Evolutionary conservation across 2,888 invertebrate genomes (phyloP).

Genomic region (Hofmannophila pseudospretella): DNA sequence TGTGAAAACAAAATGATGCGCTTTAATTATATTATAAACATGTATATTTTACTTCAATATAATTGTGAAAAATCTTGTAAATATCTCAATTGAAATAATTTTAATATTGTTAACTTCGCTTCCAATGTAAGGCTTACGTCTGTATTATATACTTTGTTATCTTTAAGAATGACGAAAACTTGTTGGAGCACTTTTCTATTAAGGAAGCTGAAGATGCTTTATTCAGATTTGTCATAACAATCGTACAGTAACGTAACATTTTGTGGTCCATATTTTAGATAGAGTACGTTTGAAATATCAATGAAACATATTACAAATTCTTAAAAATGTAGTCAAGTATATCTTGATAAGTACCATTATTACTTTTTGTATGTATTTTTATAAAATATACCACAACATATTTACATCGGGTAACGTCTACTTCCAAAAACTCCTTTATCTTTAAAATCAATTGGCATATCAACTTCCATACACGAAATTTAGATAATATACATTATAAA

Average conservation of each 20-base stretch:
- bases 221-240: conserved; percentile 15
- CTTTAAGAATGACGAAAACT: conserved; percentile 29
- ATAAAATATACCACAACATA: conserved; percentile 69
- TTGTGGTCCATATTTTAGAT: conserved; percentile 59
- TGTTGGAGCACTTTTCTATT: conserved; percentile 25
- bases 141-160: conserved; percentile 46
- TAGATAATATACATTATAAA: conserved; percentile 43
- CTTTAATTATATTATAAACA: conserved; percentile 62
- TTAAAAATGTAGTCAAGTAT: conserved; percentile 50
- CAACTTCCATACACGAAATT: conserved; percentile 72
- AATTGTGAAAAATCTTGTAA: conserved; percentile 59
- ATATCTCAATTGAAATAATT: conserved; percentile 60
- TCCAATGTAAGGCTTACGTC: conserved; percentile 64
- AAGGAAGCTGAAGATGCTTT: conserved; percentile 19
- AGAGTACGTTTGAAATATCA: conserved; percentile 69
- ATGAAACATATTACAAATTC: conserved; percentile 67
- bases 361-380: conserved; percentile 74
- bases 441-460: conserved; percentile 73
- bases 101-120: conserved; percentile 71
- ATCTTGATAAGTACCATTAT: conserved; percentile 54
- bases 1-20: conserved; percentile 71
- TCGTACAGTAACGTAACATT: conserved; percentile 31
- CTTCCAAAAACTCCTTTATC: conserved; percentile 63
- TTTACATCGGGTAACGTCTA: conserved; percentile 67
- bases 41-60: conserved; percentile 53